Evolutionary conservation across 2,113 vertebrate genomes (phyloP).

Genomic region (Thomomys bottae): DNA sequence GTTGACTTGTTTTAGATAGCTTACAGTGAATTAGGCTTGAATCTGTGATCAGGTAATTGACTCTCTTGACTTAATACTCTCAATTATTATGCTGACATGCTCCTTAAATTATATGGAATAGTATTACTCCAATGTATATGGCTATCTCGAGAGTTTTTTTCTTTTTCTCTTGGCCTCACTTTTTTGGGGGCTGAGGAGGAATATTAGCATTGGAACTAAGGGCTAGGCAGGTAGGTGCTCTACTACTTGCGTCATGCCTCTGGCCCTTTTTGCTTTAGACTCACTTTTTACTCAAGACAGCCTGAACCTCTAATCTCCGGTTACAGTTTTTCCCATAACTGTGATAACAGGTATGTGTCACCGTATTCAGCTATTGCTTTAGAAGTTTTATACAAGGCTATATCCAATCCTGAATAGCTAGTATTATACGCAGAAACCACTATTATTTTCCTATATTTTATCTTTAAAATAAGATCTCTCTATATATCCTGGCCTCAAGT

Average conservation of each 20-base stretch:
- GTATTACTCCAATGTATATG: not conserved
- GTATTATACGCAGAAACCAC: no score
- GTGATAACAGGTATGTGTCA: no score
- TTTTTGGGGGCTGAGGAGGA: no score
- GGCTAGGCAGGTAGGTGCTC: no score
- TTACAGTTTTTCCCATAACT: no score
- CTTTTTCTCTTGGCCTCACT: not conserved
- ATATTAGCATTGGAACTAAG: no score
- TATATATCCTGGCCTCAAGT: not conserved
- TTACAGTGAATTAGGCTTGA: constrained; percentile 12
- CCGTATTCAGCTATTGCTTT: no score
- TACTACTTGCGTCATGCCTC: no score
- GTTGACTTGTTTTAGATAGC: constrained; percentile 40
- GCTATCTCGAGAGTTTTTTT: not conserved
- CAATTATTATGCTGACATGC: not conserved
- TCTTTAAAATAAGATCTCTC: not conserved
- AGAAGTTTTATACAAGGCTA: no score
- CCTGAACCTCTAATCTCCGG: no score
- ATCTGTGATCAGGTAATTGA: not conserved
- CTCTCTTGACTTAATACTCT: not conserved
- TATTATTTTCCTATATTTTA: not conserved
- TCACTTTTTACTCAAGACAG: no score
- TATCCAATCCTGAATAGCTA: not conserved
- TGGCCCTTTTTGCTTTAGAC: no score
- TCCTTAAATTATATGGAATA: not conserved